Conservation (phyloP, 2,113 vertebrate genomes). For the Scatophagus argus region DNA sequence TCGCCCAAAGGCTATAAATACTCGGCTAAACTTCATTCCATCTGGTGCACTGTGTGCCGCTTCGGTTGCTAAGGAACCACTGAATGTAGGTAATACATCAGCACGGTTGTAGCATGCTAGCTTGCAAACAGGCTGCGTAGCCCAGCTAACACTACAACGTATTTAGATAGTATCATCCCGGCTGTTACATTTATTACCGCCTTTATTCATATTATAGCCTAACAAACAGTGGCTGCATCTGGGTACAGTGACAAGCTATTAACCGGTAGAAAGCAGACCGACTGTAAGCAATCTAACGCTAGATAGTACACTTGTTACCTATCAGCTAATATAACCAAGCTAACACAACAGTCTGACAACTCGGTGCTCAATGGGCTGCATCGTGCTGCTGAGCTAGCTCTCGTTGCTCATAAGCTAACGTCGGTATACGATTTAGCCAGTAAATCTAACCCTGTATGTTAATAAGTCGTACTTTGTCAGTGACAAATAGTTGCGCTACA, state of each 20-base stretch:
- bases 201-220: background rate
- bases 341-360: slow-evolving; percentile 47
- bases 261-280: background rate
- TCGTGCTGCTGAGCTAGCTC: slow-evolving; percentile 61
- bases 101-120: slow-evolving; percentile 74
- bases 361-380: slow-evolving; percentile 52
- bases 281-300: slow-evolving; percentile 15
- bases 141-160: slow-evolving; percentile 40
- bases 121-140: slow-evolving; percentile 45
- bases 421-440: background rate
- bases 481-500: background rate
- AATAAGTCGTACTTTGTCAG: background rate
- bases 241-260: background rate
- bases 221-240: background rate
- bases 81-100: slow-evolving; percentile 80
- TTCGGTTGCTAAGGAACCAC: slow-evolving; percentile 83
- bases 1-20: slow-evolving; percentile 76
- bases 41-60: slow-evolving; percentile 63
- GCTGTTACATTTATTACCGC: background rate
- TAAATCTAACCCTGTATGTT: background rate
- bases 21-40: background rate
- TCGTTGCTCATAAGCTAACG: slow-evolving; percentile 5
- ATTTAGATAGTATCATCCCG: background rate
- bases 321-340: slow-evolving; percentile 51
- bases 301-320: slow-evolving; percentile 38